Evolutionary conservation across 2,113 vertebrate genomes (phyloP).

Genomic region (Tauraco erythrolophus): DNA sequence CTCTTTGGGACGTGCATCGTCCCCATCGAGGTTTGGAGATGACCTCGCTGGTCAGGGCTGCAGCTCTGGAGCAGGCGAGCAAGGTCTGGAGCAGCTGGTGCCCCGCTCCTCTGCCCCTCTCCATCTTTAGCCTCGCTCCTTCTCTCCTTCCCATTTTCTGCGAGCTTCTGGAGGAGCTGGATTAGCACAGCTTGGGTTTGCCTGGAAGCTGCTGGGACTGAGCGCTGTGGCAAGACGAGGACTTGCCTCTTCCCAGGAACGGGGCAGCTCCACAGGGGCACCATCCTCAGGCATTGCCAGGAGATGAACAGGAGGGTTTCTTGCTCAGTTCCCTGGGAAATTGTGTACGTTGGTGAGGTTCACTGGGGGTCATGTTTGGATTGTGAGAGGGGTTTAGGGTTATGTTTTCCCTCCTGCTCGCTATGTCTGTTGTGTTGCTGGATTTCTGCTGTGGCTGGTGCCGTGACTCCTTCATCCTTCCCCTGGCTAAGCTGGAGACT

Average conservation of each 20-base stretch:
- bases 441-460: not conserved
- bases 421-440: not conserved
- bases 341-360: not conserved
- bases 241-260: not conserved
- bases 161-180: not conserved
- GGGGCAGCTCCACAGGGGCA: not conserved
- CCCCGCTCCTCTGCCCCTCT: not conserved
- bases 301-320: not conserved
- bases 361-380: not conserved
- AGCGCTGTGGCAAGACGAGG: not conserved
- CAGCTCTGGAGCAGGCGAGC: not conserved
- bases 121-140: not conserved
- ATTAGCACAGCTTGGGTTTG: not conserved
- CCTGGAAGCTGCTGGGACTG: not conserved
- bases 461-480: not conserved
- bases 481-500: not conserved
- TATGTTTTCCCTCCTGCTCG: not conserved
- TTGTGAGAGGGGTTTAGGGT: not conserved
- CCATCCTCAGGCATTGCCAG: not conserved
- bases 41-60: rapidly evolving
- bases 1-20: rapidly evolving
- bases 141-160: not conserved
- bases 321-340: not conserved
- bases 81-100: not conserved
- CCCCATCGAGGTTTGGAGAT: not conserved